Percentiles rank a stretch among this genome's conserved stretches.
Conservation (phyloP, 2,888 invertebrate species). For the Philonicus albiceps region DNA sequence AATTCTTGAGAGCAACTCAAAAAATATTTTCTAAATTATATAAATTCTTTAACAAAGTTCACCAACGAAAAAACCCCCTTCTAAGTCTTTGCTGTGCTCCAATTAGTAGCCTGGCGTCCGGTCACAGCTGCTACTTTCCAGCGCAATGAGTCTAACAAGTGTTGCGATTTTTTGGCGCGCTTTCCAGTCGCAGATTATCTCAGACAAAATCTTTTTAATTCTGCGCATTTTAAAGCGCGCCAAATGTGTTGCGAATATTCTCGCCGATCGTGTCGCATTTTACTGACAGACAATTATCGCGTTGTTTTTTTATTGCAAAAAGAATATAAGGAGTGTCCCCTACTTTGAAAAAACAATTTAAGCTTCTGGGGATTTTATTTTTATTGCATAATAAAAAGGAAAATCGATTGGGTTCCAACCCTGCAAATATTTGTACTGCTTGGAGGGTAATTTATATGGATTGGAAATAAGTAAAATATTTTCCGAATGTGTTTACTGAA, state of each 20-base stretch:
- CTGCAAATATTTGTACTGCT: neutral
- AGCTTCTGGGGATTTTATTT: neutral
- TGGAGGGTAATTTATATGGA: neutral
- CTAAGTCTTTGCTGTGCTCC: neutral
- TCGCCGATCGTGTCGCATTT: neutral
- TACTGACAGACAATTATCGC: neutral
- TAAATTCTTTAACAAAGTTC: neutral
- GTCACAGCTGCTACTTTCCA: neutral
- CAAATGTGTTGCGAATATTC: neutral
- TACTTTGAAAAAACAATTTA: neutral
- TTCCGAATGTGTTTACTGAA: neutral
- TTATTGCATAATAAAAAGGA: neutral
- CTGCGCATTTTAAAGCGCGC: neutral
- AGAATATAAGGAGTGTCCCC: neutral
- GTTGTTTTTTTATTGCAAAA: neutral
- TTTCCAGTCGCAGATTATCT: neutral
- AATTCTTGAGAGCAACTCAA: neutral
- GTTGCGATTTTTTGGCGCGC: neutral
- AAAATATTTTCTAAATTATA: neutral
- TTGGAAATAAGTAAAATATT: neutral
- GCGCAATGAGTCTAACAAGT: neutral
- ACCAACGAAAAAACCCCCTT: neutral
- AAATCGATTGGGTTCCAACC: neutral
- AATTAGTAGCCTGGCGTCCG: neutral
- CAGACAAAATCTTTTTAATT: neutral